Evolutionary conservation across 2,797 vertebrate species (phyloP).

Genomic region (Acridotheres tristis): DNA sequence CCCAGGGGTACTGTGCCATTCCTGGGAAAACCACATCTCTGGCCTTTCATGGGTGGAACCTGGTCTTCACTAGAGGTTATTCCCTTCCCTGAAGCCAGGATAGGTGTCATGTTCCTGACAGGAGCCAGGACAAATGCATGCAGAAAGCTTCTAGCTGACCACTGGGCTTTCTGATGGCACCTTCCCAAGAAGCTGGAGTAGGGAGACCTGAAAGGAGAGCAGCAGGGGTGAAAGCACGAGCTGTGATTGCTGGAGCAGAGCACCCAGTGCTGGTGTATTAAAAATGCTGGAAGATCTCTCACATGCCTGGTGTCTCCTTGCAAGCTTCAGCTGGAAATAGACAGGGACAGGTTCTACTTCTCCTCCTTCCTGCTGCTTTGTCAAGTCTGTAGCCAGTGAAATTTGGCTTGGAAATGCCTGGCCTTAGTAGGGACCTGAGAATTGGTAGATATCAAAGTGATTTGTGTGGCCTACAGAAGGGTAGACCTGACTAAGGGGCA

Average conservation of each 20-base stretch:
- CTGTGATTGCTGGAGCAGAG: not conserved
- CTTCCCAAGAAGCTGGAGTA: not conserved
- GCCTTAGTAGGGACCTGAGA: not conserved
- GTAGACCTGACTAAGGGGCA: not conserved
- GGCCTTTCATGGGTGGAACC: not conserved
- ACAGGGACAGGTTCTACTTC: not conserved
- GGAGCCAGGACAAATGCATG: not conserved
- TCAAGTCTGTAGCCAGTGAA: not conserved
- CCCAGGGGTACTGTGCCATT: not conserved
- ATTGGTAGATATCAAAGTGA: not conserved
- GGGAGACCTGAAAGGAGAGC: not conserved
- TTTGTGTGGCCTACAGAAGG: not conserved
- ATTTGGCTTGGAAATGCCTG: not conserved
- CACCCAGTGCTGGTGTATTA: not conserved
- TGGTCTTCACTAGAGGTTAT: not conserved
- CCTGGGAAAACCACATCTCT: not conserved
- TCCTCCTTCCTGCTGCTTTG: not conserved
- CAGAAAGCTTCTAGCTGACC: not conserved
- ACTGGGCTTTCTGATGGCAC: not conserved
- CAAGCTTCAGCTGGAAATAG: not conserved
- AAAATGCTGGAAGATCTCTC: not conserved
- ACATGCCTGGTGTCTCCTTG: accelerated
- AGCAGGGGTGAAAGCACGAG: not conserved
- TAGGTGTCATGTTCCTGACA: not conserved
- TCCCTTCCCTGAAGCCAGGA: not conserved